phyloP scores from a whole-genome alignment of 2,797 vertebrate species.

The Ctenosaura bakeri region DNA sequence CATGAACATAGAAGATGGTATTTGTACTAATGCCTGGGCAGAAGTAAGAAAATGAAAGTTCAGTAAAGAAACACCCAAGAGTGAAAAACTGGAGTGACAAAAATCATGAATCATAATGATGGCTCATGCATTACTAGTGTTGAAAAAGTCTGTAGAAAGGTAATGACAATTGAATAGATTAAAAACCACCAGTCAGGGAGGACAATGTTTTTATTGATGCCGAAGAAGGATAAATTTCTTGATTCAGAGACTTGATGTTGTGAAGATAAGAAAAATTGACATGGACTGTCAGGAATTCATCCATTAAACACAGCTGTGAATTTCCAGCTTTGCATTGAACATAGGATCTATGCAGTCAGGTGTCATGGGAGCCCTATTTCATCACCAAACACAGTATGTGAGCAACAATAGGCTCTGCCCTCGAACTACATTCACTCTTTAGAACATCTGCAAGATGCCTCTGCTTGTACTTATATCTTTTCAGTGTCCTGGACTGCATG shows the following conservation, averaged over 20 bases:
- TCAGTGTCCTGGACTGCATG: neutral
- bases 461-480: neutral
- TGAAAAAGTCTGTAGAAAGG: neutral
- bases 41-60: neutral
- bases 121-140: neutral
- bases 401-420: neutral
- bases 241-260: neutral
- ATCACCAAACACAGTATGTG: neutral
- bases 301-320: neutral
- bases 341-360: neutral
- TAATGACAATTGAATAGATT: neutral
- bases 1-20: neutral
- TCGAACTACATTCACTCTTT: neutral
- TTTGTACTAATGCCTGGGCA: neutral
- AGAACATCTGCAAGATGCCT: neutral
- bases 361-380: neutral
- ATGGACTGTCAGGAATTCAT: neutral
- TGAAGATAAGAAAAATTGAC: neutral
- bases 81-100: neutral
- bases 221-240: neutral
- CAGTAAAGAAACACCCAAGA: neutral
- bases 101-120: neutral
- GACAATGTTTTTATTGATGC: neutral
- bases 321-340: neutral
- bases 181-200: neutral